phyloP scores from a whole-genome alignment of 1,140 invertebrate species.

The Pogonus chalceus region DNA sequence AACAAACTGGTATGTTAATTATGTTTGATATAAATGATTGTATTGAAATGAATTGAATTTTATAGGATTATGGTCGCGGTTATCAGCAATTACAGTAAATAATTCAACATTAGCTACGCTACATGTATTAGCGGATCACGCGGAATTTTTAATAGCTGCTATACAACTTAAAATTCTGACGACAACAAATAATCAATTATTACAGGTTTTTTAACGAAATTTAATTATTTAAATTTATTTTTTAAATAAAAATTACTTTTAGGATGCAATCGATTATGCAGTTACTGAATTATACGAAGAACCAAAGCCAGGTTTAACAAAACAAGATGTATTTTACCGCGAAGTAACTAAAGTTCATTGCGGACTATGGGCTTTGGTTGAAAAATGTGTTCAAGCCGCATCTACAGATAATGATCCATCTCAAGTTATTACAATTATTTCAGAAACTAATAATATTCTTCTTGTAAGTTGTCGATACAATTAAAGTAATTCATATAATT shows the following conservation, averaged over 20 bases:
- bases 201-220: no score
- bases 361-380: conserved; percentile 42
- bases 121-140: conserved; percentile 57
- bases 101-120: conserved; percentile 52
- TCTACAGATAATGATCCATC: conserved; percentile 43
- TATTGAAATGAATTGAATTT: not conserved
- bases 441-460: conserved; percentile 46
- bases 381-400: conserved; percentile 41
- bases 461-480: conserved; percentile 32
- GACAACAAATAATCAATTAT: not conserved
- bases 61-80: conserved; percentile 27
- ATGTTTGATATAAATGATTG: not conserved
- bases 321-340: conserved; percentile 62
- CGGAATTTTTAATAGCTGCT: conserved; percentile 65
- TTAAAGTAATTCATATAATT: conserved; percentile 10
- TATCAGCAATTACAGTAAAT: conserved; percentile 44
- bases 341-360: conserved; percentile 49
- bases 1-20: conserved; percentile 59
- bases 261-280: conserved; percentile 46
- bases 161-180: conserved; percentile 51
- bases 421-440: conserved; percentile 42
- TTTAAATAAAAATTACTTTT: conserved; percentile 3
- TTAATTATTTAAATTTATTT: not conserved
- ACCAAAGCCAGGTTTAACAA: conserved; percentile 45
- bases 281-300: conserved; percentile 38